Evolutionary conservation across 1,140 invertebrate species (phyloP).

Genomic region (Eumaeus atala): DNA sequence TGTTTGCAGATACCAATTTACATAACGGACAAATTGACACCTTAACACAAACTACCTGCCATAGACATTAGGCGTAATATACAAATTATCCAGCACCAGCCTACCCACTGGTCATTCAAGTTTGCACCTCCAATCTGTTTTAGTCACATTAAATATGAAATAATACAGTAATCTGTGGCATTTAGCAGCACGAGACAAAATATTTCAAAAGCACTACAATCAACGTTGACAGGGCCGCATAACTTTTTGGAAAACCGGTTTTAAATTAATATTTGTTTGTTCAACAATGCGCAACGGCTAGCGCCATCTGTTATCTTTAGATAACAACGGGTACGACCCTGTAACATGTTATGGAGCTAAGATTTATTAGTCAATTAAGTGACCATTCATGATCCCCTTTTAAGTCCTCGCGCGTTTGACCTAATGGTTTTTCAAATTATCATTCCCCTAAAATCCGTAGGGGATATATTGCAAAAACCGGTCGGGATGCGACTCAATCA

Average conservation of each 20-base stretch:
- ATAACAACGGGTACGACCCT: background rate
- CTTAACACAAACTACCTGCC: too few relatives aligned
- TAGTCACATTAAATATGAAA: background rate
- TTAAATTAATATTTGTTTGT: constrained; percentile 7
- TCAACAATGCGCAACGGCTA: too few relatives aligned
- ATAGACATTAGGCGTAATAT: too few relatives aligned
- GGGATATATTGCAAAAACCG: constrained; percentile 4
- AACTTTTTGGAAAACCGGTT: constrained; percentile 4
- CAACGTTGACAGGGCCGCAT: background rate
- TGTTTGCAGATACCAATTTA: too few relatives aligned
- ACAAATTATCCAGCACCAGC: too few relatives aligned
- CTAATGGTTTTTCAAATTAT: constrained; percentile 8
- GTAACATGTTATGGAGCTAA: background rate
- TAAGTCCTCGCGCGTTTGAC: background rate
- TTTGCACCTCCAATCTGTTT: too few relatives aligned
- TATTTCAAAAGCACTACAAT: constrained; percentile 1
- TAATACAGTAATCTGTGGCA: background rate
- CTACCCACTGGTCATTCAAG: too few relatives aligned
- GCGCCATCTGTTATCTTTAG: background rate
- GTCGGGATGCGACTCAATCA: constrained; percentile 3
- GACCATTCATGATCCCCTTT: constrained; percentile 4
- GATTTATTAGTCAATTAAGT: constrained; percentile 9
- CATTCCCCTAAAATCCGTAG: background rate
- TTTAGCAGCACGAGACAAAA: constrained; percentile 8
- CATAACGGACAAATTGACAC: too few relatives aligned